phyloP scores from a whole-genome alignment of 2,888 invertebrate genomes.

The Trypoxylon attenuatum region DNA sequence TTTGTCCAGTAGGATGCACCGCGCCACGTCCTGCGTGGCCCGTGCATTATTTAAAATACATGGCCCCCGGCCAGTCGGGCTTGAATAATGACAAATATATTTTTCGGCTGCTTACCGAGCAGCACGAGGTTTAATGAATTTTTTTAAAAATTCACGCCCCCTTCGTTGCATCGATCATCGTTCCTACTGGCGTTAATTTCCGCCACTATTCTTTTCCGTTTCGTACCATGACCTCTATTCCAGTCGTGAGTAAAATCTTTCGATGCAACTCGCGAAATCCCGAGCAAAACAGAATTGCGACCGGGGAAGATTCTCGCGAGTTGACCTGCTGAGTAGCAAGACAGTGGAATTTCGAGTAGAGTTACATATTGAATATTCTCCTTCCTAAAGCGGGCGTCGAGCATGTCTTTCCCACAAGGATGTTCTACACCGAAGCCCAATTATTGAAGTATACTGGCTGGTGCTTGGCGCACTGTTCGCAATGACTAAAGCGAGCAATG shows the following conservation, averaged over 20 bases:
- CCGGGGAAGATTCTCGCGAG: too few relatives aligned
- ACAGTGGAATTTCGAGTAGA: not conserved
- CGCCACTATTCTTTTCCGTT: too few relatives aligned
- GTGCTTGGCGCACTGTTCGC: conserved; percentile 12
- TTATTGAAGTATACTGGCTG: conserved; percentile 44
- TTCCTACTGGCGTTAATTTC: too few relatives aligned
- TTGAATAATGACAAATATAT: conserved; percentile 53
- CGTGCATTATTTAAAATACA: conserved; percentile 59
- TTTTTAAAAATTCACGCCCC: conserved; percentile 7
- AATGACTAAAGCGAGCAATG: conserved; percentile 47
- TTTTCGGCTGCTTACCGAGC: conserved; percentile 46
- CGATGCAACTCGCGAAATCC: too few relatives aligned
- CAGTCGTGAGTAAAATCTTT: too few relatives aligned
- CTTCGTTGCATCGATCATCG: too few relatives aligned
- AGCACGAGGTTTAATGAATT: conserved; percentile 16
- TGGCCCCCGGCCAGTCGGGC: conserved; percentile 37
- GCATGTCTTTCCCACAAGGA: conserved; percentile 24
- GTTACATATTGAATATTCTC: conserved; percentile 2
- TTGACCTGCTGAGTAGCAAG: too few relatives aligned
- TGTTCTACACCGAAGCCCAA: conserved; percentile 33
- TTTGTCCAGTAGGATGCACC: conserved; percentile 46
- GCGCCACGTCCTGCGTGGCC: too few relatives aligned
- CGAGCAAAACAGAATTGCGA: too few relatives aligned
- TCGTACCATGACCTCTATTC: too few relatives aligned
- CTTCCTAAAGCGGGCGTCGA: conserved; percentile 3